These are phyloP conservation scores for Erythrocercus mccallii DNA, from an alignment of 2,113 vertebrate species.

Conservation along the genomic window DNA sequence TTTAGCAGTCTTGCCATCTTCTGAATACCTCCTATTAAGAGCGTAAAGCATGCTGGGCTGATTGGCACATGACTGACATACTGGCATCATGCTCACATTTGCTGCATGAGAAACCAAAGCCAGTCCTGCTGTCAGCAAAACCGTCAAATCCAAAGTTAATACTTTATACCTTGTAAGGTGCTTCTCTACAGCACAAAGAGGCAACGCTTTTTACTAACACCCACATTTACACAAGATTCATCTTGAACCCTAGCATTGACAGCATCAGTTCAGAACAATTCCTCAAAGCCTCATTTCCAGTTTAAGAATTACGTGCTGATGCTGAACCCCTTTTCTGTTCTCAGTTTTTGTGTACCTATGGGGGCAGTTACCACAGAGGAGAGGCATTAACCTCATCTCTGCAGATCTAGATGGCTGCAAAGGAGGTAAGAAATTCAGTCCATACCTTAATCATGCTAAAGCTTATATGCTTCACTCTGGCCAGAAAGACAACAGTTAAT, in stretches of 20 bases:
- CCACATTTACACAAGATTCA: neutral
- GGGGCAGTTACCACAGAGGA: neutral
- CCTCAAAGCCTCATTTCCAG: neutral
- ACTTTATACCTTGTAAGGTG: neutral
- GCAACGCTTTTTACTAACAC: neutral
- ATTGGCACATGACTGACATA: neutral
- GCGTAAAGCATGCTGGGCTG: rapidly evolving
- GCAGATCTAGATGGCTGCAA: neutral
- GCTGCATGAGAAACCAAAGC: neutral
- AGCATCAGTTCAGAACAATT: neutral
- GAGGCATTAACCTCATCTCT: neutral
- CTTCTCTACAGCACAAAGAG: neutral
- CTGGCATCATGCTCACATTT: neutral
- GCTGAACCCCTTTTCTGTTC: neutral
- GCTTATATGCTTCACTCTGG: neutral
- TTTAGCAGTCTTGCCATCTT: neutral
- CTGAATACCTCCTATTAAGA: neutral
- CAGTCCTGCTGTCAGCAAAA: neutral
- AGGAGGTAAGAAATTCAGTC: neutral
- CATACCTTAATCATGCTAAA: neutral
- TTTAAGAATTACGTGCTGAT: neutral
- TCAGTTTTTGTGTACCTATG: neutral
- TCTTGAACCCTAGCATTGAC: neutral
- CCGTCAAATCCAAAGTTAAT: neutral
- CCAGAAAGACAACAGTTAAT: neutral